phyloP scores from a whole-genome alignment of 2,113 vertebrate species.

The Litocranius walleri region DNA sequence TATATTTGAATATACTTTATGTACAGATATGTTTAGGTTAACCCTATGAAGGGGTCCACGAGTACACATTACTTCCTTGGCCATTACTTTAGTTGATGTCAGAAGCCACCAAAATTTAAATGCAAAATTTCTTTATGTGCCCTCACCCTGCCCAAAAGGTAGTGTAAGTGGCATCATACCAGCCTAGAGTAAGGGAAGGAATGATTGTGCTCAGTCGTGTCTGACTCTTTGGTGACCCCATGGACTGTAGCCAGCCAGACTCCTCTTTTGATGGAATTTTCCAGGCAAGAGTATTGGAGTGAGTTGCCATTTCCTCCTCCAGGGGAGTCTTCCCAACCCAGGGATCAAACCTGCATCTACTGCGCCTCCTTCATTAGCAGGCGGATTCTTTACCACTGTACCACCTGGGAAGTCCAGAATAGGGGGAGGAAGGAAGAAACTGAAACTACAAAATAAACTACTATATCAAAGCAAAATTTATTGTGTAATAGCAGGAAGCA shows the following conservation, averaged over 20 bases:
- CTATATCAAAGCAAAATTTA: not conserved
- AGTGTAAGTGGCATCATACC: not conserved
- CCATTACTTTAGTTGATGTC: not conserved
- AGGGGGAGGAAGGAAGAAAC: not conserved
- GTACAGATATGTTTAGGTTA: not conserved
- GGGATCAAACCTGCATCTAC: not conserved
- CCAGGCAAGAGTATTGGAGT: not conserved
- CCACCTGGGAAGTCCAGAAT: not conserved
- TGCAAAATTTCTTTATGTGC: not conserved
- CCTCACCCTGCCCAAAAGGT: not conserved
- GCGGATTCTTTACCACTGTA: not conserved
- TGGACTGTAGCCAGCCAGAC: not conserved
- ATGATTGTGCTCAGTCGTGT: not conserved
- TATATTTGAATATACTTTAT: not conserved
- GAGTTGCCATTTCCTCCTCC: not conserved
- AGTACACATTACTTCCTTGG: not conserved
- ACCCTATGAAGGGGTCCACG: not conserved
- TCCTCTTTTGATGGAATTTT: not conserved
- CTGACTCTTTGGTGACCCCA: not conserved
- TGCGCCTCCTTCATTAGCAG: not conserved
- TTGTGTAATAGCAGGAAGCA: not conserved
- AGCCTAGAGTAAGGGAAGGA: not conserved
- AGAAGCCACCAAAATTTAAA: conserved; percentile 3
- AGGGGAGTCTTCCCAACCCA: not conserved
- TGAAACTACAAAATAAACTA: not conserved